Evolutionary conservation across 2,888 invertebrate species (phyloP).

Genomic region (Notocelia uddmanniana): DNA sequence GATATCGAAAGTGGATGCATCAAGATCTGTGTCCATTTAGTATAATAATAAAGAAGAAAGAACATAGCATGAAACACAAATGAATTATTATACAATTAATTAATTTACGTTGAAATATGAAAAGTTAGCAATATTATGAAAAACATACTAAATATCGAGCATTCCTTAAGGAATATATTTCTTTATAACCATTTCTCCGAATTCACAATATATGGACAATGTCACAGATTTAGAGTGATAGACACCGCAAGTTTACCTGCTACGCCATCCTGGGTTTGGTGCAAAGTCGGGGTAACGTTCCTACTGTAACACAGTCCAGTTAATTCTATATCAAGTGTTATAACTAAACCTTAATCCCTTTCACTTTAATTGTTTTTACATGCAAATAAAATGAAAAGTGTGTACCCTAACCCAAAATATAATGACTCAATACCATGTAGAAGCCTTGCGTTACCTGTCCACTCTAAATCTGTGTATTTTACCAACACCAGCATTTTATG

Average conservation of each 20-base stretch:
- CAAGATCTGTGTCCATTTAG: background rate
- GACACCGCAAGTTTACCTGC: constrained; percentile 33
- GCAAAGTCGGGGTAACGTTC: constrained; percentile 9
- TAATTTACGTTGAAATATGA: constrained; percentile 10
- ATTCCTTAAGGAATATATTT: constrained; percentile 13
- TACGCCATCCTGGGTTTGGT: constrained; percentile 16
- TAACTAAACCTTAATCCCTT: background rate
- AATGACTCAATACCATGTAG: background rate
- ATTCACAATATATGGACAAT: background rate
- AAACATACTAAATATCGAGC: constrained; percentile 6
- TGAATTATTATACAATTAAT: background rate
- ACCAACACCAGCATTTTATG: constrained; percentile 24
- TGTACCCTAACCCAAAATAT: background rate
- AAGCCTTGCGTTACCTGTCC: constrained; percentile 19
- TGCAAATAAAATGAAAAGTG: background rate
- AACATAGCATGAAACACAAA: constrained; percentile 5
- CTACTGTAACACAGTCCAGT: constrained; percentile 28
- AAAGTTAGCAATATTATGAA: background rate
- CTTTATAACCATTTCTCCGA: background rate
- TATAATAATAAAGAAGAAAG: constrained; percentile 1
- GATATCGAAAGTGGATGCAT: background rate
- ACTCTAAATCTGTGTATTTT: constrained; percentile 22
- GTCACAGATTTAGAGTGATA: constrained; percentile 32
- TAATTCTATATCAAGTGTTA: background rate
- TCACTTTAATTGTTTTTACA: background rate